A percentile compares a stretch with the other conserved stretches of the same genome.
phyloP scores from a whole-genome alignment of 2,888 invertebrate species.

The Sthenelais limicola region DNA sequence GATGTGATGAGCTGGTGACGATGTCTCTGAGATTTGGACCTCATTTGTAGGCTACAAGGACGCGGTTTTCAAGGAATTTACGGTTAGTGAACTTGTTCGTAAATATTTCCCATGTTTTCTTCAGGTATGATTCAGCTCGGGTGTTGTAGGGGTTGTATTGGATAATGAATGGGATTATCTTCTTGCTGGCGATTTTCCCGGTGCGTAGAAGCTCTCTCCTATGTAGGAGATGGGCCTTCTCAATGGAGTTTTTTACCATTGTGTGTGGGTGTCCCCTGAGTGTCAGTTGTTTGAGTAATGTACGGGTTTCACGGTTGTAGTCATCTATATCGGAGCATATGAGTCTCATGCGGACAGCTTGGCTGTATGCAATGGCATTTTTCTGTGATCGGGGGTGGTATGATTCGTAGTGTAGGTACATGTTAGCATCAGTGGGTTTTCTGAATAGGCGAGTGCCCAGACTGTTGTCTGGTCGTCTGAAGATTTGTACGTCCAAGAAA shows the following conservation, averaged over 20 bases:
- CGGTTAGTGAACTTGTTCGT: neutral
- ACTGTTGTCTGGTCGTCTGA: neutral
- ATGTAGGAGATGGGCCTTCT: neutral
- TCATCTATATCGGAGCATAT: constrained; percentile 1
- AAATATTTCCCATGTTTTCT: neutral
- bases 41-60: neutral
- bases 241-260: neutral
- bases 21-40: constrained; percentile 1
- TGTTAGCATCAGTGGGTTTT: constrained; percentile 20
- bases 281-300: neutral
- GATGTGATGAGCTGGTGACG: neutral
- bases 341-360: neutral
- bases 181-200: no score
- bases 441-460: neutral
- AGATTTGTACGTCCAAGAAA: constrained; percentile 15
- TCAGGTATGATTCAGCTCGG: neutral
- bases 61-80: neutral
- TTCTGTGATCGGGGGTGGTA: constrained; percentile 11
- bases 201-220: neutral
- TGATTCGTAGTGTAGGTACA: constrained; percentile 16
- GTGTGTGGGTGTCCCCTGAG: constrained; percentile 21
- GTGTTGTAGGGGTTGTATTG: constrained; percentile 2
- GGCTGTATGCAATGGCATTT: constrained; percentile 5
- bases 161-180: neutral
- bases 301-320: neutral